Evolutionary conservation across 2,113 vertebrate genomes (phyloP), one percentile per base, ranked within the genome.

Genomic region (Psilopogon haemacephalus): DNA sequence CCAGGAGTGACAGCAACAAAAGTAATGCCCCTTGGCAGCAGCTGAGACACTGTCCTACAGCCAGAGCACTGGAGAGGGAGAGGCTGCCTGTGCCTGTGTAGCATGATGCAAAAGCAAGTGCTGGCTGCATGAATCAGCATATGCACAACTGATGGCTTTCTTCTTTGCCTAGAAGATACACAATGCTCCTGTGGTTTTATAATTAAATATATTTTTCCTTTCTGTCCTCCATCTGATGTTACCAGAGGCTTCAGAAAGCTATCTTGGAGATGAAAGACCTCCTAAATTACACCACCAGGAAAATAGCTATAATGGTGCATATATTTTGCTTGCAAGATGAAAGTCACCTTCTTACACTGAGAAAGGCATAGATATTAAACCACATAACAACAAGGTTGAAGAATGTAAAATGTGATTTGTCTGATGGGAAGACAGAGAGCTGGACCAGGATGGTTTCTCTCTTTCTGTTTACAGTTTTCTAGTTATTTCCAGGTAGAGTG

Each of bases 261-360:
- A 65, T 88, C 89, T 50, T 52, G 67, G 64, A 95, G 93, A 96
- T 94, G 93, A 96, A 96, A 96, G 94, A 74, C 46, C 71, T 94
- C 48, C 48, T 88, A 94, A 95, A 96, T 95, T 91, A 87, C 72
- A 92, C 42, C 56, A 91, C 84, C 46, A 92, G 60, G 52, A 96
- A 94, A 96, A 95, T 58, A 96, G 82, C 84, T 89, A 28, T 95
- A 94, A 96, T 96, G 78, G 85, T 84, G 93, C 89, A 94, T 85
- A 73, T 71, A 86, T 85, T 91, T 94, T 84, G 78, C 58, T 95
- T 94, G 68, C 60, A 80, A 96, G 96, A 96, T 94, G 87, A 96
- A 96, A 96, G 96, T 91, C 93, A 94, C 84, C 94, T 95, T 93
- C 85, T 84, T 86, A 86, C 69, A 74, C 32, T 18, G 78, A 91